Evolutionary conservation across 2,113 vertebrate genomes (phyloP).

Genomic region (Ariopsis seemanni): DNA sequence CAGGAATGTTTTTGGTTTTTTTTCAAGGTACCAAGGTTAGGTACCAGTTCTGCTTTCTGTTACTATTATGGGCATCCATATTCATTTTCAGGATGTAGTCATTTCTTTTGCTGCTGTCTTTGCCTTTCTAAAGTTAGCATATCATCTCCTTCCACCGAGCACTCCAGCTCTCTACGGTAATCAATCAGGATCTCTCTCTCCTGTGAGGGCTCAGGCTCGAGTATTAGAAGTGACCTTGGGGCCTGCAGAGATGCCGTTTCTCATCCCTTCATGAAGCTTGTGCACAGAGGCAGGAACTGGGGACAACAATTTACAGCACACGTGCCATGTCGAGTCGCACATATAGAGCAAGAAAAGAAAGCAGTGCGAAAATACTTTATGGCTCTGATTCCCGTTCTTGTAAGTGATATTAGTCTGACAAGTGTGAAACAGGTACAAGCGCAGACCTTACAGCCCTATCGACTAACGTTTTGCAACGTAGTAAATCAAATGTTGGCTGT

Average conservation of each 20-base stretch:
- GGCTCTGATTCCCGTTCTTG: not conserved
- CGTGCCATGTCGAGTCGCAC: not conserved
- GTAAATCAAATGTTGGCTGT: not conserved
- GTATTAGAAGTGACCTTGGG: constrained; percentile 26
- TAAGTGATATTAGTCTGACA: not conserved
- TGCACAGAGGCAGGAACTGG: not conserved
- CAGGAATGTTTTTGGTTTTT: not conserved
- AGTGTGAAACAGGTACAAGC: not conserved
- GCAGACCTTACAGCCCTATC: not conserved
- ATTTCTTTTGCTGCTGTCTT: constrained; percentile 17
- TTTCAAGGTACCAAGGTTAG: not conserved
- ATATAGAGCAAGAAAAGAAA: not conserved
- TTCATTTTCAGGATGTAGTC: constrained; percentile 22
- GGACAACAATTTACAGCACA: not conserved
- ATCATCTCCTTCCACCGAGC: not conserved
- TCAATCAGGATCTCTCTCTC: constrained; percentile 18
- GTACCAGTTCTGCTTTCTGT: not conserved
- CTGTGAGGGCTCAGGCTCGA: not conserved
- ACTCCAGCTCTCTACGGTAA: not conserved
- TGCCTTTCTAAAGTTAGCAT: constrained; percentile 8
- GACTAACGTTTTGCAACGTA: not conserved
- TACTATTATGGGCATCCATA: constrained; percentile 1
- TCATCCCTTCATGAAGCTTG: not conserved
- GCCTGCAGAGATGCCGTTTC: not conserved
- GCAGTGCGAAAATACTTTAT: not conserved